Evolutionary conservation across 2,888 invertebrate species (phyloP).

Genomic region (Xanthorhoe spadicearia): DNA sequence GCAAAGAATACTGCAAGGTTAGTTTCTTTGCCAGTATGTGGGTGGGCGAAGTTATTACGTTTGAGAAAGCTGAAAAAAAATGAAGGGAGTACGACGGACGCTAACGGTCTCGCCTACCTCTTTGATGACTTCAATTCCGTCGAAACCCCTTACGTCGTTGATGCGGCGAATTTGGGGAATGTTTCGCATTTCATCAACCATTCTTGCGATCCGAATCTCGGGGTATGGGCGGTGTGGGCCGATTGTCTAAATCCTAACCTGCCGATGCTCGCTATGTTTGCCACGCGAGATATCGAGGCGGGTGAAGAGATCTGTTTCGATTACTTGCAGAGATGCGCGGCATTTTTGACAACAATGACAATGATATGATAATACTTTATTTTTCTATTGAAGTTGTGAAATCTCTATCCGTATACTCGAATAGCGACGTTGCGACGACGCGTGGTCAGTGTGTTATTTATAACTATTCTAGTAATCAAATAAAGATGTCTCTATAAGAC

Average conservation of each 20-base stretch:
- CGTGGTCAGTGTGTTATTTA: constrained; percentile 53
- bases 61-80: constrained; percentile 95
- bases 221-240: constrained; percentile 96
- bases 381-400: constrained; percentile 70
- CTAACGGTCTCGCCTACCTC: constrained; percentile 94
- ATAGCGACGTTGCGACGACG: constrained; percentile 38
- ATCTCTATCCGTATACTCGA: constrained; percentile 47
- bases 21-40: constrained; percentile 96
- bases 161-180: constrained; percentile 95
- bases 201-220: constrained; percentile 97
- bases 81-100: constrained; percentile 94
- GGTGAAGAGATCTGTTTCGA: constrained; percentile 97
- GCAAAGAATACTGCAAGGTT: constrained; percentile 89
- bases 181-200: constrained; percentile 98
- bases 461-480: constrained; percentile 47
- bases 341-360: too few species aligned
- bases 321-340: constrained; percentile 85
- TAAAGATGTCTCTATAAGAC: constrained; percentile 52
- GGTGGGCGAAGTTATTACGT: constrained; percentile 97
- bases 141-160: constrained; percentile 93
- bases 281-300: constrained; percentile 90
- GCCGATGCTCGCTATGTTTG: constrained; percentile 95
- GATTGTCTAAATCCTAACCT: constrained; percentile 95
- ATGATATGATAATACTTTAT: constrained; percentile 62
- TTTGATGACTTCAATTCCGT: constrained; percentile 97